Evolutionary conservation across 2,113 vertebrate genomes (phyloP), one percentile per base, ranked within the genome.

Genomic region (Lipotes vexillifer): DNA sequence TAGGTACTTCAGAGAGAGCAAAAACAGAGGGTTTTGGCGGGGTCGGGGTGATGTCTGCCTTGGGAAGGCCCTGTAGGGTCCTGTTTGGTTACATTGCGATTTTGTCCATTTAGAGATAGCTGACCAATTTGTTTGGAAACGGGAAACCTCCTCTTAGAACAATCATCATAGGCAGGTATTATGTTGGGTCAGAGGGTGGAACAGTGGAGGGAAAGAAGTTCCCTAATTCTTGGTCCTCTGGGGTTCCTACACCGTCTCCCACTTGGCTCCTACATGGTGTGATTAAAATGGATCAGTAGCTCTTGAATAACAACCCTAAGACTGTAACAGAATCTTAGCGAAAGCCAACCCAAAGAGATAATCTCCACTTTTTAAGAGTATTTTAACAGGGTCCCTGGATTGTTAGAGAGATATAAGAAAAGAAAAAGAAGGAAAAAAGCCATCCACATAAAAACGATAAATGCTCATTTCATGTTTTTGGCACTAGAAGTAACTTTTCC

Each of bases 231-330:
- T 52, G 55, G 57, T 86, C 63, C n/a, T 63, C 46, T 59, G 3
- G 1, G 6, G 2, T 38, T 61, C 20, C 49, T 75, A 0, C 2
- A 1, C 8, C 2, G 0, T 25, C 55, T 86, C 20, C 77, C 44
- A 18, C 23, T 12, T 31, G 46, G 44, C 41, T 68, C 29, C 52
- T 55, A 15, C 0, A 2, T 6, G 8, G 33, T 41, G 6, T 61
- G 23, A 72, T 63, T 29, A 21, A 44, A 86, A 23, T n/a, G 46
- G 46, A 36, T 52, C 15, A 31, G 72, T 74, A 20, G 20, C n/a
- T 66, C 12, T n/a, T 8, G 12, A 46, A 4, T 52, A 23, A 36
- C 27, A 38, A 46, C 52, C 72, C 36, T 3, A 8, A n/a, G 52
- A 33, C 27, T 59, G 3, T 29, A 57, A 61, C 31, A 25, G n/a